Base-by-base conservation (phyloP, 2,113 vertebrate species). In the Eulemur macaco region DNA sequence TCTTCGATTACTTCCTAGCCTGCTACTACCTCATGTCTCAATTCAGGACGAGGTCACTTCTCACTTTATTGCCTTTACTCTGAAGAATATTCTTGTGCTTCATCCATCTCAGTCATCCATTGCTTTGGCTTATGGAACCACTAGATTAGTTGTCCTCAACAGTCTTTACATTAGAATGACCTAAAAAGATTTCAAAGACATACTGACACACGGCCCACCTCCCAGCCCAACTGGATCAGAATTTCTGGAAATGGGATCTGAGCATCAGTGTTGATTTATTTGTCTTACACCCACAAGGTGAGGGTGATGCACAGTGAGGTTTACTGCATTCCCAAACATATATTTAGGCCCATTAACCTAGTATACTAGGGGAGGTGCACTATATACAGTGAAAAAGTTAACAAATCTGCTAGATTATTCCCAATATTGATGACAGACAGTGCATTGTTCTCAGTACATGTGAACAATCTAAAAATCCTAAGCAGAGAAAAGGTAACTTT, bases 381-480 rank as follows among this genome's bases (percentile, higher is more conserved):
- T 82, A 71, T 10, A 69, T 1, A 31, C 25, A 89, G 60, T 52
- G 52, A 93, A 27, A 77, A 89, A 96, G 68, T 76, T 91, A 93
- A 81, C 7, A 76, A 37, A 60, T 86, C 74, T 95, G 47, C 31
- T 94, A 45, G 34, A 89, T 78, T 39, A 25, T 85, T 96, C 64
- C 54, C 86, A 58, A 31, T 3, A 14, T 69, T 97, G 66, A 95
- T 96, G 60, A 88, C 37, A 63, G 77, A 88, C 87, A 58, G 66
- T 86, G 1, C 60, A 80, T 45, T 95, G 64, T 91, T 86, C 96
- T 97, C 69, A 91, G 74, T 82, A 89, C 86, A 97, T 34, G 89
- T 87, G 58, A 98, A 84, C 21, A 91, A 96, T 85, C 29, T 89
- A 91, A 96, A 92, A 84, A 60, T 78, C 58, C 23, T 86, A 96